Percentiles rank a stretch among this genome's conserved stretches.
Conservation (phyloP, 1,140 invertebrate species). For the Dendrolimus kikuchii region DNA sequence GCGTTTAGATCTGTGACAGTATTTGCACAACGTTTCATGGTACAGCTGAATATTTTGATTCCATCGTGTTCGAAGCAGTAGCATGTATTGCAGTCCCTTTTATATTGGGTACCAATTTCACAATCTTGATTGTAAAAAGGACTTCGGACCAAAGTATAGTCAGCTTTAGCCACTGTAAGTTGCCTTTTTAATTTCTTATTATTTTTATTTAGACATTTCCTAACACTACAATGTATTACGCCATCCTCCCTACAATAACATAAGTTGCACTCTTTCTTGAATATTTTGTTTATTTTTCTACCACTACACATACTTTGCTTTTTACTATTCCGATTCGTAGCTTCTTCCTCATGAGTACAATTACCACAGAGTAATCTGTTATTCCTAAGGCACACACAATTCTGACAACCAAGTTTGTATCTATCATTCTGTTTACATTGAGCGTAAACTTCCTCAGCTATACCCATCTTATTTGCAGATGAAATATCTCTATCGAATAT, state of each 20-base stretch:
- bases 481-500: slow-evolving; percentile 8
- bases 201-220: slow-evolving; percentile 22
- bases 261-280: slow-evolving; percentile 36
- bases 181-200: background rate
- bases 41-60: slow-evolving; percentile 29
- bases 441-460: slow-evolving; percentile 38
- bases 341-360: slow-evolving; percentile 11
- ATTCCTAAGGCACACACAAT: slow-evolving; percentile 42
- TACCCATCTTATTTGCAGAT: slow-evolving; percentile 1
- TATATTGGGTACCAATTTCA: slow-evolving; percentile 25
- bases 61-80: slow-evolving; percentile 25
- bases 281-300: slow-evolving; percentile 15
- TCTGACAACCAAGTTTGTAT: slow-evolving; percentile 40
- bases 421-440: slow-evolving; percentile 21
- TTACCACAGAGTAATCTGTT: slow-evolving; percentile 41
- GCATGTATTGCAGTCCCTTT: slow-evolving; percentile 38
- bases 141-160: slow-evolving; percentile 6
- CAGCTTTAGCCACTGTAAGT: background rate
- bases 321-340: background rate
- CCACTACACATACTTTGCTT: slow-evolving; percentile 20
- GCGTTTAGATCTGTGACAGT: slow-evolving; percentile 7
- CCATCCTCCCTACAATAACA: slow-evolving; percentile 33
- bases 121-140: slow-evolving; percentile 28
- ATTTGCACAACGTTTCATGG: slow-evolving; percentile 18
- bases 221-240: slow-evolving; percentile 29